These are phyloP conservation scores for Eleginops maclovinus DNA, from an alignment of 2,113 vertebrate species.

Conservation along the genomic window DNA sequence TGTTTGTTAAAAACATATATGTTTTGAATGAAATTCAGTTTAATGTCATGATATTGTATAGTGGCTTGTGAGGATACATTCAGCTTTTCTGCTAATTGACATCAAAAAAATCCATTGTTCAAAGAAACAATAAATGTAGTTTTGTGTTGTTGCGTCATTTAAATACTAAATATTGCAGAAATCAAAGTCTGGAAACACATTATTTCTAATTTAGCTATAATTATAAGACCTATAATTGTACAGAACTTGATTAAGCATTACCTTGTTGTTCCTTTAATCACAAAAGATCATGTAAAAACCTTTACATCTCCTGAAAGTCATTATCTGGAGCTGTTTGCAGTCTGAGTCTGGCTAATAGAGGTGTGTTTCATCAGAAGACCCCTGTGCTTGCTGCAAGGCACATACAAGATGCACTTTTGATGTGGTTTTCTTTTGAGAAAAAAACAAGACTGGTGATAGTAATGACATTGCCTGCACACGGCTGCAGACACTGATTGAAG, in stretches of 20 bases:
- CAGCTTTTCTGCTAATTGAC: neutral
- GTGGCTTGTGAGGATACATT: too few relatives aligned
- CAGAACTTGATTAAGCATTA: conserved; percentile 40
- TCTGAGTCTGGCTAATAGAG: conserved; percentile 57
- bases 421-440: conserved; percentile 73
- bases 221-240: neutral
- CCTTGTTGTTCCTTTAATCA: conserved; percentile 58
- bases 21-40: too few relatives aligned
- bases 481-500: conserved; percentile 69
- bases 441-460: conserved; percentile 70
- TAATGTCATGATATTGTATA: too few relatives aligned
- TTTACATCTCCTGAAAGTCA: conserved; percentile 66
- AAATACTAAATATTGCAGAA: neutral
- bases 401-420: conserved; percentile 71
- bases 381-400: conserved; percentile 63
- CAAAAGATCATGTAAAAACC: conserved; percentile 18
- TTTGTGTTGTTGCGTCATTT: neutral
- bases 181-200: neutral
- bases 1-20: neutral
- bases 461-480: conserved; percentile 68
- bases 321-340: conserved; percentile 41
- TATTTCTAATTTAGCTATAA: conserved; percentile 4
- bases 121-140: neutral
- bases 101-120: neutral
- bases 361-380: conserved; percentile 69